Conservation (phyloP, 2,797 vertebrate genomes). For the Cynopterus sphinx region DNA sequence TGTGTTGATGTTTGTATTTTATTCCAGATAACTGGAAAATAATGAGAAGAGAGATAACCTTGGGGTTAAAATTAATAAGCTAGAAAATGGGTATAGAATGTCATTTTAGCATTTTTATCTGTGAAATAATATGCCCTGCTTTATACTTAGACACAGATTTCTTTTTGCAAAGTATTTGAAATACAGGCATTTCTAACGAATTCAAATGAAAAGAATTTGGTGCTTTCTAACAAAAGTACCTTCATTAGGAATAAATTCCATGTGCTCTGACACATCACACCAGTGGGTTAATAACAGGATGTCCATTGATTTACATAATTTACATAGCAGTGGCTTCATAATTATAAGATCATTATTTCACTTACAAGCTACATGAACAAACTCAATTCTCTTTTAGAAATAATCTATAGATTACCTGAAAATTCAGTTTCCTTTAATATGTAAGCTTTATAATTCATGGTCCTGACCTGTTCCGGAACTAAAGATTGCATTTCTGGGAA, state of each 20-base stretch:
- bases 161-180: slow-evolving; percentile 13
- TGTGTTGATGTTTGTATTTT: not conserved
- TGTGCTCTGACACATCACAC: not conserved
- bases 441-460: not conserved
- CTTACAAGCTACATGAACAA: not conserved
- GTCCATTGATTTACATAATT: not conserved
- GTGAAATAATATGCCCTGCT: not conserved
- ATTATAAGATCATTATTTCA: slow-evolving; percentile 9
- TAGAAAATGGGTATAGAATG: not conserved
- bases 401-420: not conserved
- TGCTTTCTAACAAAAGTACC: not conserved
- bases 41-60: not conserved
- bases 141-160: not conserved
- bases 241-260: not conserved
- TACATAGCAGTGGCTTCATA: not conserved
- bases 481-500: not conserved
- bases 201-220: not conserved
- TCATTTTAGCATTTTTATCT: not conserved
- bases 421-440: not conserved
- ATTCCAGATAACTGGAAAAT: not conserved
- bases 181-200: not conserved
- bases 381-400: not conserved
- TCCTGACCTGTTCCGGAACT: not conserved
- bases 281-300: not conserved
- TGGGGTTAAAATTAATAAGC: not conserved